Evolutionary conservation across 2,113 vertebrate species (phyloP).

Genomic region (Callopanchax toddi): DNA sequence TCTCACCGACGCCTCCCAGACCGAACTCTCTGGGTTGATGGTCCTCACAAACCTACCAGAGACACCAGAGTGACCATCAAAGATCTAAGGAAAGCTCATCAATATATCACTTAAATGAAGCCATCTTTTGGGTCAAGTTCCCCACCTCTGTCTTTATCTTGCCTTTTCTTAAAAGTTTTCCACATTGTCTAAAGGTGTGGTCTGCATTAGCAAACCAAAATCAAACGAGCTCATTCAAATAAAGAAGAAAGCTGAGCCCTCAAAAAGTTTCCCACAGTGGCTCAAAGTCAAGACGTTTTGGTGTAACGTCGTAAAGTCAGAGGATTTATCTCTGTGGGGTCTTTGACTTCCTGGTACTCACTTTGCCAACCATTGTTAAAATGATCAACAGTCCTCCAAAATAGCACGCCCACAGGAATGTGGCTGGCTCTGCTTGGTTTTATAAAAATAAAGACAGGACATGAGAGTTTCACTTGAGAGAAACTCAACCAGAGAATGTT

Average conservation of each 20-base stretch:
- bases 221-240: conserved; percentile 3
- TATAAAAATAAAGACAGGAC: conserved; percentile 56
- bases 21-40: too few relatives aligned
- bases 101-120: too few relatives aligned
- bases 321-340: conserved; percentile 27
- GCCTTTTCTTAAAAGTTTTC: too few relatives aligned
- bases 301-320: conserved; percentile 5
- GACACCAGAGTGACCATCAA: too few relatives aligned
- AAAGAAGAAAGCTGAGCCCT: not conserved
- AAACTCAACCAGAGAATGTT: not conserved
- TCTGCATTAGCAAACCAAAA: too few relatives aligned
- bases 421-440: conserved; percentile 43
- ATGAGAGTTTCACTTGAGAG: conserved; percentile 18
- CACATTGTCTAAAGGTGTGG: too few relatives aligned
- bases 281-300: not conserved
- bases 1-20: too few relatives aligned
- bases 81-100: too few relatives aligned
- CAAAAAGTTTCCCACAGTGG: not conserved
- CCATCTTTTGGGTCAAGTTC: too few relatives aligned
- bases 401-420: conserved; percentile 64
- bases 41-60: too few relatives aligned
- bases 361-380: conserved; percentile 52
- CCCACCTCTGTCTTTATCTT: too few relatives aligned
- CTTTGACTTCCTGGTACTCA: conserved; percentile 34
- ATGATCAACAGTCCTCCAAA: conserved; percentile 47